Evolutionary conservation across 1,140 invertebrate genomes (phyloP).

Genomic region (Ectropis grisescens): DNA sequence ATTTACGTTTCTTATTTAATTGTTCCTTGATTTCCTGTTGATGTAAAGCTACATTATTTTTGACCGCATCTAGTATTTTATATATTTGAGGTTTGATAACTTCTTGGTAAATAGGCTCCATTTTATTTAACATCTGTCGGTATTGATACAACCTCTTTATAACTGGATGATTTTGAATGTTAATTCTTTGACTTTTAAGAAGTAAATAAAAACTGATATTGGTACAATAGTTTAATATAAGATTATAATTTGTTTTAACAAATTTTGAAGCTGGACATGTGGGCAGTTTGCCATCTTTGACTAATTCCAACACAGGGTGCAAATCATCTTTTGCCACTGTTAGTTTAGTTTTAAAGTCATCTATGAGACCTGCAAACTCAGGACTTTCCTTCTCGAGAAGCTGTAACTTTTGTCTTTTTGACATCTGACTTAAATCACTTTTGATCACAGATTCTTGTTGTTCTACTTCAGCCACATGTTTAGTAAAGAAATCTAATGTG

Average conservation of each 20-base stretch:
- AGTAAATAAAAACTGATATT: constrained; percentile 91
- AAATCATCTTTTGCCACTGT: constrained; percentile 74
- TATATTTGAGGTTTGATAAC: constrained; percentile 76
- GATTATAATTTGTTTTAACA: constrained; percentile 78
- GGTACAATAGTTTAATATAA: constrained; percentile 85
- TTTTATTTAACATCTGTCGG: constrained; percentile 80
- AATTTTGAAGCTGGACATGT: constrained; percentile 75
- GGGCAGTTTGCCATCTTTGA: constrained; percentile 70
- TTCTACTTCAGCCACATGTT: constrained; percentile 36
- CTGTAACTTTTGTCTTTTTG: constrained; percentile 80
- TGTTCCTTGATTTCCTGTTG: constrained; percentile 25
- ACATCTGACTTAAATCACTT: constrained; percentile 82
- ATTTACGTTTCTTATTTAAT: constrained; percentile 37
- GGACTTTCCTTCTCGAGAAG: constrained; percentile 87
- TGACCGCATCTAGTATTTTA: constrained; percentile 66
- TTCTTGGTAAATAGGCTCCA: constrained; percentile 77
- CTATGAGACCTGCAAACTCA: constrained; percentile 81
- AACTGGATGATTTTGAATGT: constrained; percentile 86
- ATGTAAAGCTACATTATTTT: constrained; percentile 62
- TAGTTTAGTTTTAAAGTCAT: constrained; percentile 83
- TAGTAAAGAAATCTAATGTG: constrained; percentile 75
- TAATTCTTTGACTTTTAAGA: constrained; percentile 80
- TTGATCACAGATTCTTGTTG: constrained; percentile 72
- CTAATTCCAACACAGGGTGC: constrained; percentile 76
- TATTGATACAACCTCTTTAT: constrained; percentile 86